Base-by-base conservation (phyloP, 2,888 invertebrate species). In the Agrotis clavis region DNA sequence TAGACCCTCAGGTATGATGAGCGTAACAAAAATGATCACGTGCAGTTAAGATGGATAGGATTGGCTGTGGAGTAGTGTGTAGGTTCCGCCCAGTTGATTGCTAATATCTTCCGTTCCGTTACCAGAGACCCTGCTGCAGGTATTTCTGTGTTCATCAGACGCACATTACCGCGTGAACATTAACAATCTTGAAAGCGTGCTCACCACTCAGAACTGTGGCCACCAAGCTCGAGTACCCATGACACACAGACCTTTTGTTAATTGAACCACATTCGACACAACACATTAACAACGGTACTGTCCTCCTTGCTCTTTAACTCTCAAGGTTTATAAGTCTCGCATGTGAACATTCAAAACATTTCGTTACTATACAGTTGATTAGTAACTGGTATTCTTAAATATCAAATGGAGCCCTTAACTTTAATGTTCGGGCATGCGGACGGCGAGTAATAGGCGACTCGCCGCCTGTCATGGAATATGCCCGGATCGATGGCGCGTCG, bases 191-290 rank as follows among this genome's bases (percentile, higher is more conserved):
- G 48, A 48, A 14, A 71, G 59, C 35, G 45, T 18, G 6, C 45
- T 41, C 7, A 35, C 35, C 6, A 35, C 5, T 30, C 35, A 21
- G 16, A 45, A n/a, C 70, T 41, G 72, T 19, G 4, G 14, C 5
- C 5, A n/a, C 51, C 14, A 14, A 30, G 18, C 54, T 60, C 48
- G 11, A 45, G 18, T 50, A 64, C 41, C 79, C 75, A 21, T 79
- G 76, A 79, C 79, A 72, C 60, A 79, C 25, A 73, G 51, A 76
- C 79, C 64, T 73, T 79, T 79, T 25, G 59, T 16, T 79, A 61
- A 78, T 45, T 63, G 53, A n/a, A n/a, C 50, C n/a, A 50, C 60
- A 50, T 53, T 53, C 57, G 48, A 41, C 48, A n/a, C 21, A 48
- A 53, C 35, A 50, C 53, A 53, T 63, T 53, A 45, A 41, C 50